Evolutionary conservation across 2,797 vertebrate genomes (phyloP).

Genomic region (Sparidentex hasta): DNA sequence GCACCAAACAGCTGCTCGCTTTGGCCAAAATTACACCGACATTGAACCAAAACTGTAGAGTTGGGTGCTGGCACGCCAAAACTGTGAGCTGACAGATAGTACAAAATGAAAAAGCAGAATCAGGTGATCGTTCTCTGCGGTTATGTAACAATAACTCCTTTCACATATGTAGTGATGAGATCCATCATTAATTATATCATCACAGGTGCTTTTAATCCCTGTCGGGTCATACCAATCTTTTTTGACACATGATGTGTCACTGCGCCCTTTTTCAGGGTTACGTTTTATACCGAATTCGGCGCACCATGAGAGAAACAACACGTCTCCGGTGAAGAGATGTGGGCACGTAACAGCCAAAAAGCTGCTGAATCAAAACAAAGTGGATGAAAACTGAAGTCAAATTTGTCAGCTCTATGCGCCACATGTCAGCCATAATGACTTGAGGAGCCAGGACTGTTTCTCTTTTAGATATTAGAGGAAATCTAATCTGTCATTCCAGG

Average conservation of each 20-base stretch:
- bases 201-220: not conserved
- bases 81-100: not conserved
- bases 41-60: not conserved
- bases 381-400: not conserved
- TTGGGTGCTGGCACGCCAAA: not conserved
- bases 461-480: conserved; percentile 6
- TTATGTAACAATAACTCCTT: not conserved
- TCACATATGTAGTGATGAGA: not conserved
- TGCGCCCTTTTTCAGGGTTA: not conserved
- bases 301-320: not conserved
- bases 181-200: not conserved
- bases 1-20: too few relatives aligned
- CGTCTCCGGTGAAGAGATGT: not conserved
- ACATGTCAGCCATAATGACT: conserved; percentile 10
- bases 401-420: not conserved
- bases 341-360: not conserved
- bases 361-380: not conserved
- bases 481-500: conserved; percentile 12
- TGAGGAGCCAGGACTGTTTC: conserved; percentile 3
- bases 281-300: not conserved
- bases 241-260: not conserved
- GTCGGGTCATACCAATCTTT: too few relatives aligned
- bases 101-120: not conserved
- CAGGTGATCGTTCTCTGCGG: too few relatives aligned
- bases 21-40: too few relatives aligned